Evolutionary conservation across 37 sponge, comb jelly and placozoan species (phyloP).

Genomic region (Lycopodina hypogea): DNA sequence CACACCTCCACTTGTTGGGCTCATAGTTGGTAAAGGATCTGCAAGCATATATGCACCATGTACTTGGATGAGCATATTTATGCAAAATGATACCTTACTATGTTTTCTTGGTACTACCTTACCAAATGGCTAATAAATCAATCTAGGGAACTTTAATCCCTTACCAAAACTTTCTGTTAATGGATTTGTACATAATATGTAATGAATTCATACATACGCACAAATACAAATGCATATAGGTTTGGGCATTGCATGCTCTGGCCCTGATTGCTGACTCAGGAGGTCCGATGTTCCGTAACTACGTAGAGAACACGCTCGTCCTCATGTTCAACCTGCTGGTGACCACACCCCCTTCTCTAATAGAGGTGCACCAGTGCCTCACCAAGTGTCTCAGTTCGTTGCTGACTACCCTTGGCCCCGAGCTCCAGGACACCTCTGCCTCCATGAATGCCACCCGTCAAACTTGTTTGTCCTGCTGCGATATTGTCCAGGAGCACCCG

Average conservation of each 20-base stretch:
- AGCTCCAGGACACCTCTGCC: constrained; percentile 74
- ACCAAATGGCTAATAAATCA: too few relatives aligned
- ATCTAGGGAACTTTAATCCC: too few relatives aligned
- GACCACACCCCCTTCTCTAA: constrained; percentile 52
- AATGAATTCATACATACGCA: too few relatives aligned
- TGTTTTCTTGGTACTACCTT: too few relatives aligned
- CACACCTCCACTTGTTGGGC: too few relatives aligned
- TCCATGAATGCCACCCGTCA: constrained; percentile 51
- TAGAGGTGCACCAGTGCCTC: constrained; percentile 85
- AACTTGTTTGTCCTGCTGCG: constrained; percentile 52
- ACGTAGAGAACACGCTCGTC: constrained; percentile 79
- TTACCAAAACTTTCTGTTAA: too few relatives aligned
- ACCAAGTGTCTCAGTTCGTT: constrained; percentile 91
- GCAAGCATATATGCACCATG: too few relatives aligned
- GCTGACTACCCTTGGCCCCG: constrained; percentile 94
- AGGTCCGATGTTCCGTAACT: constrained; percentile 93
- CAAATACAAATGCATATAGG: constrained; percentile 36
- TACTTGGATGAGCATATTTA: too few relatives aligned
- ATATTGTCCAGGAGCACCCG: constrained; percentile 76
- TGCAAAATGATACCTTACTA: too few relatives aligned
- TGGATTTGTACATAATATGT: too few relatives aligned
- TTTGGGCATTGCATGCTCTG: constrained; percentile 93
- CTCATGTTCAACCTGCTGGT: constrained; percentile 74
- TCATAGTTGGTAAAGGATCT: too few relatives aligned
- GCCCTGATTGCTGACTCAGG: constrained; percentile 90